Conservation (phyloP, 2,888 invertebrate genomes). For the Agriopis marginaria region DNA sequence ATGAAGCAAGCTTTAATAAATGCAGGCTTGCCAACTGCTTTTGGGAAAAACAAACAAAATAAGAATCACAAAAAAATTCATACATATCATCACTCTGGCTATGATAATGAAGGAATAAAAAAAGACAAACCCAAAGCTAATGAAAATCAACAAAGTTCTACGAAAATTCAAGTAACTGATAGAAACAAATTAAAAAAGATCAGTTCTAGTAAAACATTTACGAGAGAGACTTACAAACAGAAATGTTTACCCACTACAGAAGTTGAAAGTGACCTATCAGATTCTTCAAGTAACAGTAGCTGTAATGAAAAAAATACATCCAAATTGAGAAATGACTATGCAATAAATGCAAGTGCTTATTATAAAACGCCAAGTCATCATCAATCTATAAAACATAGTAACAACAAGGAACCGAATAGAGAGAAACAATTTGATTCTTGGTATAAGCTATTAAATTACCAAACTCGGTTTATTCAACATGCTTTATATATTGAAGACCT, state of each 20-base stretch:
- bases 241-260: conserved; percentile 6
- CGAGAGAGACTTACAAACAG: conserved; percentile 1
- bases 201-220: conserved; percentile 6
- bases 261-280: conserved; percentile 10
- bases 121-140: conserved; percentile 1
- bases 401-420: conserved; percentile 22
- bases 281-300: conserved; percentile 3
- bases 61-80: conserved; percentile 1
- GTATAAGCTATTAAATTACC: conserved; percentile 68
- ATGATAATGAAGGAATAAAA: background rate
- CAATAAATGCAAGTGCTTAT: conserved; percentile 2
- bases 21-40: conserved; percentile 57
- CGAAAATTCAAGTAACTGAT: conserved; percentile 1
- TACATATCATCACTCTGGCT: background rate
- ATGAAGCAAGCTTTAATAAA: conserved; percentile 45
- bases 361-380: conserved; percentile 6
- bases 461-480: conserved; percentile 65
- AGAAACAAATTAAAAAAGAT: background rate
- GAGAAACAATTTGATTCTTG: conserved; percentile 52
- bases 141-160: background rate
- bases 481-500: conserved; percentile 69
- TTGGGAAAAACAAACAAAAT: conserved; percentile 35
- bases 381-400: conserved; percentile 20
- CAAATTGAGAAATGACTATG: conserved; percentile 9
- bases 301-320: background rate